Conservation (phyloP, 2,888 invertebrate species). For the Troides oblongomaculatus region DNA sequence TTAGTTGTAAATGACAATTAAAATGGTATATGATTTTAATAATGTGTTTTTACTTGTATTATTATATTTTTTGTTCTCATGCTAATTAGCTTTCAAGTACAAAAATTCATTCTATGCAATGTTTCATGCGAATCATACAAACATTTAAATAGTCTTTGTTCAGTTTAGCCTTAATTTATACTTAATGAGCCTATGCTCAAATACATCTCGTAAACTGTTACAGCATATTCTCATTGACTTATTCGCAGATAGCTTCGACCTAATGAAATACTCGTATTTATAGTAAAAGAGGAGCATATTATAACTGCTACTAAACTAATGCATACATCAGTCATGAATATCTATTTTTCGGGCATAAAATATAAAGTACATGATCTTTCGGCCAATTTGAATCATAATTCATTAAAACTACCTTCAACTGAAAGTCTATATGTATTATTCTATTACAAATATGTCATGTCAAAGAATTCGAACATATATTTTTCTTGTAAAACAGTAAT, state of each 20-base stretch:
- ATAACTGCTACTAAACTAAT: too few relatives aligned
- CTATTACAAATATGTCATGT: not conserved
- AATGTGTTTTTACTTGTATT: not conserved
- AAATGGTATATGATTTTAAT: not conserved
- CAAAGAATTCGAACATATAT: not conserved
- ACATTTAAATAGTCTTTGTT: slow-evolving; percentile 24
- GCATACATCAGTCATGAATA: too few relatives aligned
- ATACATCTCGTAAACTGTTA: slow-evolving; percentile 14
- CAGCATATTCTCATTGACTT: not conserved
- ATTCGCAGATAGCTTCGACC: not conserved
- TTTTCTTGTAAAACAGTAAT: not conserved
- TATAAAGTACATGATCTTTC: too few relatives aligned
- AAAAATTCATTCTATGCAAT: slow-evolving; percentile 10
- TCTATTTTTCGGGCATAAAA: too few relatives aligned
- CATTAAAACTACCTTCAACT: too few relatives aligned
- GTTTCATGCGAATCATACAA: slow-evolving; percentile 16
- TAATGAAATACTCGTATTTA: not conserved
- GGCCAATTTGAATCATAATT: too few relatives aligned
- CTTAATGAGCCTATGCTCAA: not conserved
- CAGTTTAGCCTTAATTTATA: slow-evolving; percentile 13
- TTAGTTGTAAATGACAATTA: too few relatives aligned
- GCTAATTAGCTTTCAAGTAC: slow-evolving; percentile 13
- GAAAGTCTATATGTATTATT: too few relatives aligned
- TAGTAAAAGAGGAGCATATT: not conserved
- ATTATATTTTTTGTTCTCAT: slow-evolving; percentile 15